Evolutionary conservation across 2,113 vertebrate species (phyloP).

Genomic region (Eptesicus fuscus): DNA sequence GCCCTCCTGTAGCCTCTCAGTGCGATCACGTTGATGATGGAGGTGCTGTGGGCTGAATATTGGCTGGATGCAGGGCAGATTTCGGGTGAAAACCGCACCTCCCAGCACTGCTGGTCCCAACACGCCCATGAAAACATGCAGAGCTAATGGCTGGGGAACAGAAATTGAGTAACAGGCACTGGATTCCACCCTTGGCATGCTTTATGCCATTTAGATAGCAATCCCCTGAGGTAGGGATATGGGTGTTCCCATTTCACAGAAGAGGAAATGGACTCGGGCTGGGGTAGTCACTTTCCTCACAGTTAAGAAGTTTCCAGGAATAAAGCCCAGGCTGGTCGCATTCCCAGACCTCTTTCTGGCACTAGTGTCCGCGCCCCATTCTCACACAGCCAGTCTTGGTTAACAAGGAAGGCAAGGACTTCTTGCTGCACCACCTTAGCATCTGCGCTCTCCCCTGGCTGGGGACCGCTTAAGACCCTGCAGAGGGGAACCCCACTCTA

Average conservation of each 20-base stretch:
- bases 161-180: background rate
- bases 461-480: accelerated
- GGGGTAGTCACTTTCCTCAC: background rate
- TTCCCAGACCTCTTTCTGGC: background rate
- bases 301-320: background rate
- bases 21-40: accelerated
- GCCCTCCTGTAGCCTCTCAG: background rate
- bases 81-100: background rate
- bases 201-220: background rate
- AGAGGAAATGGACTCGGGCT: background rate
- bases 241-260: background rate
- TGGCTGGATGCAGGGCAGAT: background rate
- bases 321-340: background rate
- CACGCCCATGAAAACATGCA: background rate
- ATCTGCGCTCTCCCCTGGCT: background rate
- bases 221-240: accelerated
- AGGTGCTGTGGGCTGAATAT: background rate
- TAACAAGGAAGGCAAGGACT: background rate
- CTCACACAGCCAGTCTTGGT: background rate
- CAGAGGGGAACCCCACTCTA: background rate
- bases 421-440: accelerated
- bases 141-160: background rate
- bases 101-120: background rate
- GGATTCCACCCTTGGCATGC: background rate
- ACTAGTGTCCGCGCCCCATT: accelerated